Conservation (phyloP, 1,140 invertebrate species). For the Zaprionus gabonicus region DNA sequence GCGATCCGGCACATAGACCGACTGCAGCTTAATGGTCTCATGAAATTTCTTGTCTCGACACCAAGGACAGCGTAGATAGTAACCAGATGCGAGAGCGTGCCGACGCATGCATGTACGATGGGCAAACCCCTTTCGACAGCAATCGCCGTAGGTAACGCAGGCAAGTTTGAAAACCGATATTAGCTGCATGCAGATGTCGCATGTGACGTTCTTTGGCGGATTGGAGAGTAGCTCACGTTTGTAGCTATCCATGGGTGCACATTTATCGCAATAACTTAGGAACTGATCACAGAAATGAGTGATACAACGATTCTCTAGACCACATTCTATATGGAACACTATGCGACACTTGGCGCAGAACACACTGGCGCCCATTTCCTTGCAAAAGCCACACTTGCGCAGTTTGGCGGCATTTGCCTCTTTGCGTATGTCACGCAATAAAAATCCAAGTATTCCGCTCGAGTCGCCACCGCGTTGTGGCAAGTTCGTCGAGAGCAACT, state of each 20-base stretch:
- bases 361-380: constrained; percentile 42
- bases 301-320: constrained; percentile 28
- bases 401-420: constrained; percentile 39
- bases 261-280: constrained; percentile 48
- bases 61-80: constrained; percentile 76
- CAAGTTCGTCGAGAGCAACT: constrained; percentile 69
- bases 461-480: constrained; percentile 61
- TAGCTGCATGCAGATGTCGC: constrained; percentile 53
- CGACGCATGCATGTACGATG: constrained; percentile 62
- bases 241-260: constrained; percentile 52
- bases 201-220: constrained; percentile 26
- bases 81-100: constrained; percentile 66
- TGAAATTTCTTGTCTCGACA: constrained; percentile 59
- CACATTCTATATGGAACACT: constrained; percentile 60
- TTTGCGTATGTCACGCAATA: constrained; percentile 63
- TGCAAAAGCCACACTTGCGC: constrained; percentile 55
- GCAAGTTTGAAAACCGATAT: constrained; percentile 30
- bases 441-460: constrained; percentile 69
- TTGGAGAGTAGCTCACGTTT: constrained; percentile 16
- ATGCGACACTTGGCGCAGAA: constrained; percentile 49
- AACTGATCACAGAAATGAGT: constrained; percentile 50
- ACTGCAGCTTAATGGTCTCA: constrained; percentile 49
- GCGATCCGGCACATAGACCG: constrained; percentile 71
- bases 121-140: constrained; percentile 65
- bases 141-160: constrained; percentile 49